Evolutionary conservation across 2,888 invertebrate species (phyloP).

Genomic region (Megaustenia siamemsis): DNA sequence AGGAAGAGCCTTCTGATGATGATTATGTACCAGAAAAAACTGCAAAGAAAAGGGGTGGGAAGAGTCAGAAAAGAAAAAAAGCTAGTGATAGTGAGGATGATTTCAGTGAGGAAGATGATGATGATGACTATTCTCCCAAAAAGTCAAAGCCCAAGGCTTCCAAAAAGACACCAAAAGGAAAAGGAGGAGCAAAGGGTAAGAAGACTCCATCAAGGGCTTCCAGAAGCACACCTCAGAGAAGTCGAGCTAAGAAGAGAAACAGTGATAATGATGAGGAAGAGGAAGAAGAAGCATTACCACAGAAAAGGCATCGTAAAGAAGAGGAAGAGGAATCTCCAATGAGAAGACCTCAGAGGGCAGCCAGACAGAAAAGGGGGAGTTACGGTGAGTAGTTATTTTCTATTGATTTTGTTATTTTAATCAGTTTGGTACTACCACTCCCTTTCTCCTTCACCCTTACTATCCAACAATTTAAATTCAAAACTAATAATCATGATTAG

Average conservation of each 20-base stretch:
- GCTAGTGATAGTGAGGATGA: conserved; percentile 50
- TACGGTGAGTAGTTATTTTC: conserved; percentile 65
- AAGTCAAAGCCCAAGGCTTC: conserved; percentile 39
- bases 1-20: conserved; percentile 48
- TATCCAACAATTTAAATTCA: not conserved
- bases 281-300: conserved; percentile 31
- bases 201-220: conserved; percentile 37
- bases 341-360: conserved; percentile 65
- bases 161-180: conserved; percentile 44
- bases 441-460: not conserved
- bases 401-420: too few species aligned
- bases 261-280: conserved; percentile 55
- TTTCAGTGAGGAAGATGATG: conserved; percentile 45
- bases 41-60: conserved; percentile 16
- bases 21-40: conserved; percentile 52
- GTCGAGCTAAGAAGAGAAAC: conserved; percentile 27
- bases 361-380: conserved; percentile 68
- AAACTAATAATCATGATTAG: too few species aligned
- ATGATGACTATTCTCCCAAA: conserved; percentile 51
- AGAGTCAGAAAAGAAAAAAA: conserved; percentile 29
- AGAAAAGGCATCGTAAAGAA: conserved; percentile 42
- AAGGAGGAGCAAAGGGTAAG: conserved; percentile 26
- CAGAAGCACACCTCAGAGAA: conserved; percentile 35
- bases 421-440: too few species aligned
- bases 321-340: conserved; percentile 50